Evolutionary conservation across 92 coral and sea anemone species (phyloP).

Genomic region (Desmophyllum pertusum): DNA sequence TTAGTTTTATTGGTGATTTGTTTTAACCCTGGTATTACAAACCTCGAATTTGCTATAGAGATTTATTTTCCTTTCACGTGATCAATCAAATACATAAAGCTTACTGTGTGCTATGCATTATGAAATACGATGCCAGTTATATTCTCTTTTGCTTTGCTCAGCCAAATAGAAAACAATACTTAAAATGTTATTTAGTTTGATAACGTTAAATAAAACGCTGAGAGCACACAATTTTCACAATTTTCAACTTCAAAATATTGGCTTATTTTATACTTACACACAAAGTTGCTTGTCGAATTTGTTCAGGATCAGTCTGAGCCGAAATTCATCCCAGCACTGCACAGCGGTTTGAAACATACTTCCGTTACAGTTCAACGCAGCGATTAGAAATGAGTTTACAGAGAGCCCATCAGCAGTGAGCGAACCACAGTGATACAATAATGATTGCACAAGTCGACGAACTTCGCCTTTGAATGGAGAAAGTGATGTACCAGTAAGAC

Average conservation of each 20-base stretch:
- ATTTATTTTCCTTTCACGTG: too few relatives aligned
- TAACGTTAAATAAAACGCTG: background rate
- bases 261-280: slow-evolving; percentile 16
- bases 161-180: too few relatives aligned
- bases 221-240: too few relatives aligned
- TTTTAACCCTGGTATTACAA: too few relatives aligned
- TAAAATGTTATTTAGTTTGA: too few relatives aligned
- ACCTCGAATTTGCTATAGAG: too few relatives aligned
- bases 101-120: background rate
- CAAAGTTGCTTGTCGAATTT: slow-evolving; percentile 36
- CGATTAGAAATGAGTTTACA: slow-evolving; percentile 1
- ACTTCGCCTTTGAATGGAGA: slow-evolving; percentile 22
- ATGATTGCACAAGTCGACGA: slow-evolving; percentile 1
- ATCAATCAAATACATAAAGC: too few relatives aligned
- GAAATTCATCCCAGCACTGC: slow-evolving; percentile 37
- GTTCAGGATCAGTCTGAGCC: slow-evolving; percentile 19
- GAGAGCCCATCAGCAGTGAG: background rate
- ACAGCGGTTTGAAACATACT: slow-evolving; percentile 27
- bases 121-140: too few relatives aligned
- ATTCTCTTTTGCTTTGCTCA: too few relatives aligned
- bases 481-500: slow-evolving; percentile 20
- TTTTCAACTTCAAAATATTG: background rate
- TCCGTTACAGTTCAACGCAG: slow-evolving; percentile 14
- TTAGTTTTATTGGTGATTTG: too few relatives aligned
- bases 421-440: slow-evolving; percentile 31